Percentiles rank a stretch among this genome's conserved stretches.
These are phyloP conservation scores for Phthorimaea operculella DNA, from an alignment of 1,140 invertebrate species.

Conservation along the genomic window DNA sequence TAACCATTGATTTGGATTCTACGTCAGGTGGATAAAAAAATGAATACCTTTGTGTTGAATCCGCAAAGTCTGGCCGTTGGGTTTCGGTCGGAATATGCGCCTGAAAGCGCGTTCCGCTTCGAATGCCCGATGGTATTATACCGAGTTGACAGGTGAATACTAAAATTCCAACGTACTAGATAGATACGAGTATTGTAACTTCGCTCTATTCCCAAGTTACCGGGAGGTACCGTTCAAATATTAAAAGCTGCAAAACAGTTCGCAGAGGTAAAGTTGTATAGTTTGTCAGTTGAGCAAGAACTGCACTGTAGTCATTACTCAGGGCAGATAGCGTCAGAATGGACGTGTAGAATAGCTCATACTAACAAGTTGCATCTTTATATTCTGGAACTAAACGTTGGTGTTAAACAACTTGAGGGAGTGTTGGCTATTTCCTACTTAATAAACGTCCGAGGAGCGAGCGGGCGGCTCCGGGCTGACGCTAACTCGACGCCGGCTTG, in stretches of 20 bases:
- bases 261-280: no score
- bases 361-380: not conserved
- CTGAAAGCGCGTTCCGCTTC: slow-evolving; percentile 29
- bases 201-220: no score
- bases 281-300: no score
- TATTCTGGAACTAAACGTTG: slow-evolving; percentile 11
- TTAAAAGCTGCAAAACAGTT: no score
- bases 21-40: slow-evolving; percentile 39
- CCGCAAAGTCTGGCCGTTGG: slow-evolving; percentile 43
- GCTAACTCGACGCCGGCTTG: slow-evolving; percentile 48
- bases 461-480: slow-evolving; percentile 27
- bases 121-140: slow-evolving; percentile 43
- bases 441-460: slow-evolving; percentile 43
- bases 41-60: slow-evolving; percentile 49
- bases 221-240: no score
- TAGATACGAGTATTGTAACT: no score
- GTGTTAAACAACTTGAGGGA: slow-evolving; percentile 8
- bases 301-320: not conserved
- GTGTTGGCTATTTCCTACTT: slow-evolving; percentile 40
- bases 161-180: slow-evolving; percentile 24
- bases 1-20: slow-evolving; percentile 63
- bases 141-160: slow-evolving; percentile 43
- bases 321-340: not conserved
- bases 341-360: not conserved
- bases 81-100: slow-evolving; percentile 30